Conservation (phyloP, 2,888 invertebrate species). For the Ornithoptera priamus region DNA sequence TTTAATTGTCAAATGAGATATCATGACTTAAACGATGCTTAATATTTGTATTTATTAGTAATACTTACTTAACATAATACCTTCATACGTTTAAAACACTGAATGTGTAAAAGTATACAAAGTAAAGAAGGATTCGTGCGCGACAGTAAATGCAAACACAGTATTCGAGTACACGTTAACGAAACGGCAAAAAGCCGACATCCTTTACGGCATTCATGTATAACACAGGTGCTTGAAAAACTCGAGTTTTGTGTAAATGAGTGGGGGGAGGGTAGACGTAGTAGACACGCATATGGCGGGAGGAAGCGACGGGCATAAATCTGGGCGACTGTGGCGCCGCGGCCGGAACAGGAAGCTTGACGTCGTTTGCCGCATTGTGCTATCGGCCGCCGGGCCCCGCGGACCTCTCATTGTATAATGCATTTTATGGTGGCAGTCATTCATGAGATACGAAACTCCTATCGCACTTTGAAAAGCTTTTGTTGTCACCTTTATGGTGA, state of each 20-base stretch:
- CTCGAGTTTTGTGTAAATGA: constrained; percentile 77
- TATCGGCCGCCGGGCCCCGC: constrained; percentile 72
- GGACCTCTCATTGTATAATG: constrained; percentile 72
- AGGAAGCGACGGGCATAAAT: constrained; percentile 79
- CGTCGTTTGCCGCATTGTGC: constrained; percentile 80
- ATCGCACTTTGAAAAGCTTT: constrained; percentile 61
- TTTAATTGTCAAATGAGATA: too few species aligned
- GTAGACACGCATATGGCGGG: constrained; percentile 67
- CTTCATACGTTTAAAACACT: neutral
- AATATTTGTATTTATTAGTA: neutral
- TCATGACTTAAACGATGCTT: too few species aligned
- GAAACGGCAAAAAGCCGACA: constrained; percentile 52
- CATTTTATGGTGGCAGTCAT: constrained; percentile 69
- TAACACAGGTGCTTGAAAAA: constrained; percentile 74
- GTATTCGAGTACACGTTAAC: constrained; percentile 40
- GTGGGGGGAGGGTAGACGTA: constrained; percentile 55
- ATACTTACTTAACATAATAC: neutral
- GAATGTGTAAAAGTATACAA: neutral
- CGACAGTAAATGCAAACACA: constrained; percentile 34
- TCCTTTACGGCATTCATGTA: constrained; percentile 55
- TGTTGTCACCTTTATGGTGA: constrained; percentile 69
- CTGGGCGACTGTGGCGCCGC: constrained; percentile 74
- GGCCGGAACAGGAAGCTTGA: constrained; percentile 77
- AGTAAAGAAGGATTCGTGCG: constrained; percentile 17
- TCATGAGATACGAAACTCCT: constrained; percentile 57